Evolutionary conservation across 2,797 vertebrate genomes (phyloP).

Genomic region (Ptychobarbus kaznakovi): DNA sequence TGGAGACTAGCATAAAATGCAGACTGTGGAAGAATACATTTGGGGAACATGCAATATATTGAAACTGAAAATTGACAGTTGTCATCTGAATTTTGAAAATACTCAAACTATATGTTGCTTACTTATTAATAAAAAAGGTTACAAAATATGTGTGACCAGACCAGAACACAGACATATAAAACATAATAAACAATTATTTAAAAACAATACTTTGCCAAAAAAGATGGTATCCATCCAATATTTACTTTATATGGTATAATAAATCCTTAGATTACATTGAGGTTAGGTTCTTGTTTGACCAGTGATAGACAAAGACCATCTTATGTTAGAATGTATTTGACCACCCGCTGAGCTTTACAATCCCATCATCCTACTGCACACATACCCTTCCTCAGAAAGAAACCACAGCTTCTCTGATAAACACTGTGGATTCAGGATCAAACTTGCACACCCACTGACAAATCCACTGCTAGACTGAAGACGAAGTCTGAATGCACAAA

Average conservation of each 20-base stretch:
- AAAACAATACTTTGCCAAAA: background rate
- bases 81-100: background rate
- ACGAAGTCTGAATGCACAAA: slow-evolving; percentile 29
- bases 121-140: background rate
- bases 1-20: slow-evolving; percentile 1
- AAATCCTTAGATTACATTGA: slow-evolving; percentile 21
- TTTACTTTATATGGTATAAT: background rate
- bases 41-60: background rate
- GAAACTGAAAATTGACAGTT: background rate
- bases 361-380: slow-evolving; percentile 21
- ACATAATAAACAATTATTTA: background rate
- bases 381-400: slow-evolving; percentile 27
- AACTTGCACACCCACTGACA: slow-evolving; percentile 41
- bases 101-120: background rate
- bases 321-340: slow-evolving; percentile 29
- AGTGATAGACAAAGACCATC: slow-evolving; percentile 16
- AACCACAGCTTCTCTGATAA: slow-evolving; percentile 37
- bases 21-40: background rate
- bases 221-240: background rate
- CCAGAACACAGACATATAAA: background rate
- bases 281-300: slow-evolving; percentile 21
- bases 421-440: slow-evolving; percentile 39
- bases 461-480: slow-evolving; percentile 35
- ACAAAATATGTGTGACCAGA: background rate
- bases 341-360: slow-evolving; percentile 9